Percentiles rank a stretch among this genome's conserved stretches.
phyloP scores from a whole-genome alignment of 1,140 invertebrate species.

The Zaprionus gabonicus region DNA sequence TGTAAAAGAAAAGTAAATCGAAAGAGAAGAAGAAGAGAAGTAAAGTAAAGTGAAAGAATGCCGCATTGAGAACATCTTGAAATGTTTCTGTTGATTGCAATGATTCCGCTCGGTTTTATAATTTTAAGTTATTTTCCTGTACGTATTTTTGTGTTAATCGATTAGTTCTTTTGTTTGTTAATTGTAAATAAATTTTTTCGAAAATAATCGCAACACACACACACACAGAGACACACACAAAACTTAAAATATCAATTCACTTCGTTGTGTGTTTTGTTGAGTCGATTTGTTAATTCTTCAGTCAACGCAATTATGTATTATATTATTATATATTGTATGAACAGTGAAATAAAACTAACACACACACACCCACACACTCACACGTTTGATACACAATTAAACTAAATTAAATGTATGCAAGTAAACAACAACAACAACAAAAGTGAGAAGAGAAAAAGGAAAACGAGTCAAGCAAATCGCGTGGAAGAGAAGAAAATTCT shows the following conservation, averaged over 20 bases:
- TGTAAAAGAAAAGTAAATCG: slow-evolving; percentile 14
- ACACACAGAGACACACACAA: slow-evolving; percentile 26
- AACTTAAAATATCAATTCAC: slow-evolving; percentile 72
- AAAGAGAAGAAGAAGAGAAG: slow-evolving; percentile 3
- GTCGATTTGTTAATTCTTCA: slow-evolving; percentile 63
- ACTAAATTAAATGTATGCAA: slow-evolving; percentile 41
- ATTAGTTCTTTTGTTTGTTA: slow-evolving; percentile 52
- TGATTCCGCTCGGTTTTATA: slow-evolving; percentile 63
- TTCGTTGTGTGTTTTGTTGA: slow-evolving; percentile 57
- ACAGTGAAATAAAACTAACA: slow-evolving; percentile 36
- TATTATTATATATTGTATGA: slow-evolving; percentile 68
- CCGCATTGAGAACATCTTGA: slow-evolving; percentile 52
- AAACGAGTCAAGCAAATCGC: slow-evolving; percentile 34
- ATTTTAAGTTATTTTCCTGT: slow-evolving; percentile 60
- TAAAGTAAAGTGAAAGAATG: slow-evolving; percentile 27
- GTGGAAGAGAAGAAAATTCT: slow-evolving; percentile 29
- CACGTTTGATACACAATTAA: slow-evolving; percentile 50
- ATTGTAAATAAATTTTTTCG: slow-evolving; percentile 68
- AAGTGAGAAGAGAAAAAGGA: not conserved
- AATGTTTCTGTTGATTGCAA: slow-evolving; percentile 61
- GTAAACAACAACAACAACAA: slow-evolving; percentile 17
- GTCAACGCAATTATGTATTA: slow-evolving; percentile 81
- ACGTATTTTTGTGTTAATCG: slow-evolving; percentile 46
- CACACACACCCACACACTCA: slow-evolving; percentile 5
- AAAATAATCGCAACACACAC: slow-evolving; percentile 22